Evolutionary conservation across 2,113 vertebrate species (phyloP), one percentile per base, ranked within the genome.

Genomic region (Drymodes brunneopygia): DNA sequence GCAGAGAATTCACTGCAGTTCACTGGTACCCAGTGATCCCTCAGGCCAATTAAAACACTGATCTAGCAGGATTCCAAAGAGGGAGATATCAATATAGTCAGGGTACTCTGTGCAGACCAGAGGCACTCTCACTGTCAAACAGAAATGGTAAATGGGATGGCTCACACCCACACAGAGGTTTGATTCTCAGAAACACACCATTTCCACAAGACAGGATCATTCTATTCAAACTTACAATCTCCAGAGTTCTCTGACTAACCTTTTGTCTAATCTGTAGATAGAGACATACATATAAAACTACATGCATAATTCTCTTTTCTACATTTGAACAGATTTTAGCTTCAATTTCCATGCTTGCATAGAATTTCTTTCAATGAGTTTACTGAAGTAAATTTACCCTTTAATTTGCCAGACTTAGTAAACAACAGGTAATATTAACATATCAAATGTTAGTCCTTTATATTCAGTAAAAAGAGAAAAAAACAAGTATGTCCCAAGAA

Each of bases 41-140:
- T 65, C 35, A 33, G 29, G 70, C 36, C 71, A 60, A 56, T 57
- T 67, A 42, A 88, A 86, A 35, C 29, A 40, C 29, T 47, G 45
- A 51, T 42, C 47, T 18, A 44, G 60, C 23, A 77, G 35, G 45
- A 61, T 24, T 61, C 47, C 50, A 31, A 33, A 19, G 35, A 74
- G 35, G 9, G 33, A 79, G 29, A 4, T 25, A 27, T 6, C 38
- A n/a, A 18, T 7, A 12, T 8, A 42, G 25, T 10, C 54, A 69
- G 61, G 50, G 60, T 14, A 28, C 3, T 2, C 53, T 57, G 8
- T 20, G 48, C 44, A 87, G n/a, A 58, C 5, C 57, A 53, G 53
- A 44, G 27, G n/a, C 1, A 1, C 48, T 81, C 40, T 40, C 15
- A 7, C 0, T 56, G 51, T 29, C 35, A 4, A 1, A 57, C 20